Evolutionary conservation across 1,140 invertebrate species (phyloP).

Genomic region (Nilaparvata lugens): DNA sequence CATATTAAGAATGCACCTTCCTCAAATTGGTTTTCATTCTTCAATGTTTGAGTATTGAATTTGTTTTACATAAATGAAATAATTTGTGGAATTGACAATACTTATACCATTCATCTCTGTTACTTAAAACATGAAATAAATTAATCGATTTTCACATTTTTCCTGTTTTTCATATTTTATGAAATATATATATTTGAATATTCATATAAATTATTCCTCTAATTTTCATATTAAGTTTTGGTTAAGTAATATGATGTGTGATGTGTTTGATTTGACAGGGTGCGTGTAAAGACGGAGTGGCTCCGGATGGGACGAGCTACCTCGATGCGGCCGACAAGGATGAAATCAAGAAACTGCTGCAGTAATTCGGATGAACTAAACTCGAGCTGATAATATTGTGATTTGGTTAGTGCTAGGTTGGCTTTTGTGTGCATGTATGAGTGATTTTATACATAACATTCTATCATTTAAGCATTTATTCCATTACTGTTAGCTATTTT

Average conservation of each 20-base stretch:
- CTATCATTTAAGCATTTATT: too few species aligned
- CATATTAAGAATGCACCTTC: too few species aligned
- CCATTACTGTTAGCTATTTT: too few species aligned
- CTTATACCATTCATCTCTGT: not conserved
- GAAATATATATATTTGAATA: slow-evolving; percentile 11
- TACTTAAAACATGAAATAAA: too few species aligned
- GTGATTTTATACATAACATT: too few species aligned
- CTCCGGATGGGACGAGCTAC: slow-evolving; percentile 79
- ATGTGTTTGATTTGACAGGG: slow-evolving; percentile 50
- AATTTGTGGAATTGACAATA: not conserved
- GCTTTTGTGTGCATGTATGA: too few species aligned
- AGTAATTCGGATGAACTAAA: slow-evolving; percentile 10
- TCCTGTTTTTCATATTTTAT: not conserved
- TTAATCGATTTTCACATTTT: not conserved
- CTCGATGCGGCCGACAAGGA: slow-evolving; percentile 83
- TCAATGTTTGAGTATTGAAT: too few species aligned
- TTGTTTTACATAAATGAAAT: too few species aligned
- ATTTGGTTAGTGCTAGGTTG: not conserved
- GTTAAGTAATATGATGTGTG: too few species aligned
- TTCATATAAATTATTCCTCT: slow-evolving; percentile 11
- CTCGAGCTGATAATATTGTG: not conserved
- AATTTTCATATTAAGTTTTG: slow-evolving; percentile 3
- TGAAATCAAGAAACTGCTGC: slow-evolving; percentile 73
- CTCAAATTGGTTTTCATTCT: too few species aligned
- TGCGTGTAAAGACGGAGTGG: slow-evolving; percentile 69